phyloP scores from a whole-genome alignment of 2,888 invertebrate genomes.

The Pseudococcus jackbeardsleyi region DNA sequence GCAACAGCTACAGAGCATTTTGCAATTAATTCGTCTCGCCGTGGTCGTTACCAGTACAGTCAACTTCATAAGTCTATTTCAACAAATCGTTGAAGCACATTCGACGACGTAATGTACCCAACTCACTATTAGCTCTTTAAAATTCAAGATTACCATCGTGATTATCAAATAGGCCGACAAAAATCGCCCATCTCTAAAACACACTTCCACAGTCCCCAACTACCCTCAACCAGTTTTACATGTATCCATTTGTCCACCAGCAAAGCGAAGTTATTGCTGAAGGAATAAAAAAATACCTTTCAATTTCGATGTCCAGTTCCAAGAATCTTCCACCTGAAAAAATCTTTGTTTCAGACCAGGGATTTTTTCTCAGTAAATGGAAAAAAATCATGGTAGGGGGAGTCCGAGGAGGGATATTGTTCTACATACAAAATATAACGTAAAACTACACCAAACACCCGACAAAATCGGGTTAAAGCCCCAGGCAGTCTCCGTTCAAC shows the following conservation, averaged over 20 bases:
- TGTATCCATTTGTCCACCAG: neutral
- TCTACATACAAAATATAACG: neutral
- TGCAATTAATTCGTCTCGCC: slow-evolving; percentile 38
- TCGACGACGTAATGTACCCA: neutral
- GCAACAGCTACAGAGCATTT: neutral
- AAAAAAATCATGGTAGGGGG: neutral
- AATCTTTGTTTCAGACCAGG: neutral
- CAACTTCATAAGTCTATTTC: neutral
- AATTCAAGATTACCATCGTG: neutral
- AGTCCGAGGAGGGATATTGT: neutral
- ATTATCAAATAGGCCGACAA: slow-evolving; percentile 31
- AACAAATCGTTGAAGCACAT: neutral
- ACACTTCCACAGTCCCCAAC: neutral
- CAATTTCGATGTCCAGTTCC: neutral
- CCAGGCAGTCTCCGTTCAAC: neutral
- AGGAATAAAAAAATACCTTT: neutral
- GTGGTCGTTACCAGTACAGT: neutral
- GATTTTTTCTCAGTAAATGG: neutral
- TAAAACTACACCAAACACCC: neutral
- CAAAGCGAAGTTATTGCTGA: neutral
- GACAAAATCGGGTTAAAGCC: slow-evolving; percentile 16
- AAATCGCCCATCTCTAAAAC: neutral
- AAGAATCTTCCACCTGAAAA: neutral
- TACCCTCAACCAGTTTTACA: neutral
- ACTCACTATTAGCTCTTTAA: neutral